Conservation (phyloP, 2,113 vertebrate species). For the Zosterops japonicus region DNA sequence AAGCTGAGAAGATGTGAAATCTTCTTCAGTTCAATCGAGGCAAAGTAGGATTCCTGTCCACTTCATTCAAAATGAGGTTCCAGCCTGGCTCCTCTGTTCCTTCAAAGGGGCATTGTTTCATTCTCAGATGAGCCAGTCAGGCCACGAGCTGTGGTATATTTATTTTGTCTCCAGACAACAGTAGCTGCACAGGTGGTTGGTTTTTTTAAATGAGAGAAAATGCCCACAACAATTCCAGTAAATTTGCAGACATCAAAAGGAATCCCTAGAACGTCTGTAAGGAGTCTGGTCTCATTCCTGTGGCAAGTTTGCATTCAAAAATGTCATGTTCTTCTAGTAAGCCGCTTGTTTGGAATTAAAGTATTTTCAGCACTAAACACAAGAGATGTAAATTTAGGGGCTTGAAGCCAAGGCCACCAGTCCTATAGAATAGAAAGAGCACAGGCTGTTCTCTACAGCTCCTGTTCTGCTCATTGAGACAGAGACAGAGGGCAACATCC, state of each 20-base stretch:
- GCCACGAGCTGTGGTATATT: neutral
- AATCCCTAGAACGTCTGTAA: neutral
- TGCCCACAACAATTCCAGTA: neutral
- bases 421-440: neutral
- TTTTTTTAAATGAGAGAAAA: neutral
- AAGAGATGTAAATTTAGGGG: neutral
- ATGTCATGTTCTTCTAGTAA: neutral
- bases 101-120: neutral
- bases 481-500: neutral
- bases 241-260: neutral
- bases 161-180: neutral
- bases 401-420: neutral
- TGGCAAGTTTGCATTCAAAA: neutral
- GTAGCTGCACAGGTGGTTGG: neutral
- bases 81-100: neutral
- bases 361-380: neutral
- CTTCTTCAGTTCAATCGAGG: accelerated
- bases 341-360: neutral
- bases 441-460: neutral
- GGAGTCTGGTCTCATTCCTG: neutral
- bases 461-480: neutral
- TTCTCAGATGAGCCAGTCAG: neutral
- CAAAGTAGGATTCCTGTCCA: neutral
- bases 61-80: neutral
- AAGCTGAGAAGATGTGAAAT: neutral